Percentiles rank a stretch among this genome's conserved stretches.
Conservation (phyloP, 92 coral and sea anemone genomes). For the Montipora capitata region DNA sequence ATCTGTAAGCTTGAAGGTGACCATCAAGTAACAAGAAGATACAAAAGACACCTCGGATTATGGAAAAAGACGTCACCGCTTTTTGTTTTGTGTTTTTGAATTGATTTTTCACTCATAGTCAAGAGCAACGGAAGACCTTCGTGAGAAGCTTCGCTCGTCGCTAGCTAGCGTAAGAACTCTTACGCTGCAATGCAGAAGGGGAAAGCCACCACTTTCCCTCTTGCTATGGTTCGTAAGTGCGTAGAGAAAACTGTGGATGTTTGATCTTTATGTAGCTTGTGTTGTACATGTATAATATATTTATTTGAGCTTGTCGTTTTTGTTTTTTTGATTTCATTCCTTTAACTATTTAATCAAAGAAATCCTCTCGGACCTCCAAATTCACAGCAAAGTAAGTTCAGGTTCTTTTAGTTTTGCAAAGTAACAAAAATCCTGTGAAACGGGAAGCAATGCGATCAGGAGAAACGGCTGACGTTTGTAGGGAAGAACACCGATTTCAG, state of each 20-base stretch:
- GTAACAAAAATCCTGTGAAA: background rate
- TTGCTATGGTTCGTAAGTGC: conserved; percentile 75
- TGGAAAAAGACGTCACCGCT: conserved; percentile 19
- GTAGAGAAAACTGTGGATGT: conserved; percentile 1
- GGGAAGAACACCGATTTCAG: conserved; percentile 27
- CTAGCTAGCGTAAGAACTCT: conserved; percentile 96
- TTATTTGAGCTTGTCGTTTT: background rate
- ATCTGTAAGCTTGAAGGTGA: conserved; percentile 81
- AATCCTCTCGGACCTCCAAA: conserved; percentile 85
- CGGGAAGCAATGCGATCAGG: background rate
- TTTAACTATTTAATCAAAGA: conserved; percentile 75
- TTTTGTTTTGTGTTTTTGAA: conserved; percentile 67
- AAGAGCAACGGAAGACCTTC: conserved; percentile 96
- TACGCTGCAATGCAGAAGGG: conserved; percentile 95
- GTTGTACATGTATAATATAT: conserved; percentile 20
- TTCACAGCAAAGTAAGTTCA: conserved; percentile 86
- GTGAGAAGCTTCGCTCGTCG: conserved; percentile 88
- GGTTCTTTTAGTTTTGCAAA: conserved; percentile 16
- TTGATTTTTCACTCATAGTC: conserved; percentile 69
- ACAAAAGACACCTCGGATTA: conserved; percentile 36
- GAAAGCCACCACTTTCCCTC: conserved; percentile 89
- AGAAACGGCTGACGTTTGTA: conserved; percentile 50
- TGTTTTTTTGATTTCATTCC: conserved; percentile 78
- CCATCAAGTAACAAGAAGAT: conserved; percentile 77
- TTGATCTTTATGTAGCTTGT: conserved; percentile 29